Base-by-base conservation (phyloP, 2,888 invertebrate species). In the Dolomedes plantarius region DNA sequence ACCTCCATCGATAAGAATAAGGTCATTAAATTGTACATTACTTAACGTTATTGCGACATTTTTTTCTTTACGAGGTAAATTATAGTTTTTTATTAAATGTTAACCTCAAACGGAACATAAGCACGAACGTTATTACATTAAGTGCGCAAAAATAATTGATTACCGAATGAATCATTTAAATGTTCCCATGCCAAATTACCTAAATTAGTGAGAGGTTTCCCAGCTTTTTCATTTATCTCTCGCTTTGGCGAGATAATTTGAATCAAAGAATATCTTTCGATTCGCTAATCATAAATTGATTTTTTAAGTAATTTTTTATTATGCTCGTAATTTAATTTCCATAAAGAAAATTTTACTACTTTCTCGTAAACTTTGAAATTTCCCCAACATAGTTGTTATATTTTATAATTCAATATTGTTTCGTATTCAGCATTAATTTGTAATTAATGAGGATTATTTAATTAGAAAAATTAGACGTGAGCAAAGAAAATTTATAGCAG, bases 131-230 rank as follows among this genome's bases (percentile, higher is more conserved):
- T 36, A 56, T 56, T 23, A 56, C 56, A 56, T n/a, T 56, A 56
- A 56, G 56, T 56, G 56, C 56, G 19, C 11, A 56, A 56, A 56
- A 56, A 23, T 56, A 56, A 56, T 56, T 56, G 56, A 56, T 56
- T 56, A 23, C 56, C 56, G 23, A 56, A 56, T 56, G 29, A 65
- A 31, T 65, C 32, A 29, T 29, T 65, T 65, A 29, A 65, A 65
- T 65, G 65, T 65, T 29, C 32, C 29, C 16, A 31, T 65, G 32
- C 32, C 65, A 31, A 29, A 65, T 65, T 65, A 32, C 65, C 32
- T n/a, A 65, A 32, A 29, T 65, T 65, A 65, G 65, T 6, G 28
- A 29, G n/a, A n/a, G 29, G 65, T 65, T 29, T 46, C 6, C 23
- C 2, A 23, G 23, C 2, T 56, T 56, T 56, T 5, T 3, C 6